Conservation (phyloP, 2,113 vertebrate species). For the Megaceryle torquata region DNA sequence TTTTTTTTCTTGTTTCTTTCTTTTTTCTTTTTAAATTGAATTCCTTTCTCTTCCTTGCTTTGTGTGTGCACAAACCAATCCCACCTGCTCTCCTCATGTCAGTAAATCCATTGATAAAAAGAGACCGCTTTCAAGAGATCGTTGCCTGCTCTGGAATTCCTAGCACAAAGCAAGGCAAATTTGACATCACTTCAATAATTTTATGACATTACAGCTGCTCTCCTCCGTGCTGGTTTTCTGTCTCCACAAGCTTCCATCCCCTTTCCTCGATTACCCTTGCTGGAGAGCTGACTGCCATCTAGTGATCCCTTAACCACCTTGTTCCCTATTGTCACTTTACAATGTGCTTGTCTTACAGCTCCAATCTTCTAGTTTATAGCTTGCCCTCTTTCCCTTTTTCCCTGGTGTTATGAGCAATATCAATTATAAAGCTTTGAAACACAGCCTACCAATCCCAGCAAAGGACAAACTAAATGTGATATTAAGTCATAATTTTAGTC, state of each 20-base stretch:
- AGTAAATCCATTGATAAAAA: background rate
- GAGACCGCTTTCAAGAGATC: background rate
- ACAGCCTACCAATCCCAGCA: slow-evolving; percentile 44
- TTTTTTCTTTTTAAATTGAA: background rate
- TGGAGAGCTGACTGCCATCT: slow-evolving; percentile 5
- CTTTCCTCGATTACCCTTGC: background rate
- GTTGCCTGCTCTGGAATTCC: background rate
- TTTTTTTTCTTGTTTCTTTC: background rate
- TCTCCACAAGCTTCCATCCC: background rate
- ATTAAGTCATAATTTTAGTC: slow-evolving; percentile 54
- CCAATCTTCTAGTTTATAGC: slow-evolving; percentile 17
- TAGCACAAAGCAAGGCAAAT: background rate
- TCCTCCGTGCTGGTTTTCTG: background rate
- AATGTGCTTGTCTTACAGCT: background rate
- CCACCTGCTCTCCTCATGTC: background rate
- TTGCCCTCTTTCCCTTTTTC: slow-evolving; percentile 18
- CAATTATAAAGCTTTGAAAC: slow-evolving; percentile 49
- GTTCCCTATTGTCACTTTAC: background rate
- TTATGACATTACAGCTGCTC: background rate
- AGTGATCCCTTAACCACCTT: background rate
- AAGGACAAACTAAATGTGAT: slow-evolving; percentile 55
- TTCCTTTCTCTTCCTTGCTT: background rate
- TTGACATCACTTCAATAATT: background rate
- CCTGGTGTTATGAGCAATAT: slow-evolving; percentile 49
- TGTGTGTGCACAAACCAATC: background rate